phyloP scores from a whole-genome alignment of 2,797 vertebrate species.

The Phoebastria nigripes region DNA sequence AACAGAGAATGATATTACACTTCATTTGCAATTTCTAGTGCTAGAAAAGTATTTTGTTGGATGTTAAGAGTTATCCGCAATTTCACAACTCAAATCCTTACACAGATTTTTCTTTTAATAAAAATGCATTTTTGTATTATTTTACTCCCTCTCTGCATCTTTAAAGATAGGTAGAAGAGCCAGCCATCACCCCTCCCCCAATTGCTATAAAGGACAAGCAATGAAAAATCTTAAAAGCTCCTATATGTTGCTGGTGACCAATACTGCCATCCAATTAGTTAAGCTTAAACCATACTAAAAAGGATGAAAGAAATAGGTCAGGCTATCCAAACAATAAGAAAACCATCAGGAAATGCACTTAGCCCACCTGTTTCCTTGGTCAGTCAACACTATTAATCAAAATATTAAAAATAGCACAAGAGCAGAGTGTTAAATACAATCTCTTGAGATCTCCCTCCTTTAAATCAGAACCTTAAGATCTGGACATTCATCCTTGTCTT shows the following conservation, averaged over 20 bases:
- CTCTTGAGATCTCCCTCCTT: not conserved
- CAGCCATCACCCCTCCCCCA: not conserved
- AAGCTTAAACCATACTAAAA: not conserved
- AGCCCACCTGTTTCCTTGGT: not conserved
- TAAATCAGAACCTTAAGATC: not conserved
- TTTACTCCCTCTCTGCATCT: not conserved
- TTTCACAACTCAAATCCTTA: not conserved
- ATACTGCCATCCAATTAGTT: not conserved
- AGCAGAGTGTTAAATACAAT: not conserved
- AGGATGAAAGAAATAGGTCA: not conserved
- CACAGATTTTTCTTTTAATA: not conserved
- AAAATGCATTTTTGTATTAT: not conserved
- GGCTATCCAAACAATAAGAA: not conserved
- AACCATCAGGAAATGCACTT: not conserved
- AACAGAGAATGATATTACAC: not conserved
- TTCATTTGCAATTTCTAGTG: not conserved
- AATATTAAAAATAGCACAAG: not conserved
- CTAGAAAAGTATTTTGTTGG: not conserved
- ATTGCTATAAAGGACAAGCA: not conserved
- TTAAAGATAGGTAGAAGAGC: not conserved
- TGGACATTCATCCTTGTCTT: not conserved
- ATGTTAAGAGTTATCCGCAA: not conserved
- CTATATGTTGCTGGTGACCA: not conserved
- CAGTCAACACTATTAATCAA: not conserved
- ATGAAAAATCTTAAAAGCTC: not conserved